Percentiles rank a stretch among this genome's conserved stretches.
Evolutionary conservation across 30 jellyfish, hydroid and myxozoan genomes (phyloP).

Genomic region (Cassiopea andromeda): DNA sequence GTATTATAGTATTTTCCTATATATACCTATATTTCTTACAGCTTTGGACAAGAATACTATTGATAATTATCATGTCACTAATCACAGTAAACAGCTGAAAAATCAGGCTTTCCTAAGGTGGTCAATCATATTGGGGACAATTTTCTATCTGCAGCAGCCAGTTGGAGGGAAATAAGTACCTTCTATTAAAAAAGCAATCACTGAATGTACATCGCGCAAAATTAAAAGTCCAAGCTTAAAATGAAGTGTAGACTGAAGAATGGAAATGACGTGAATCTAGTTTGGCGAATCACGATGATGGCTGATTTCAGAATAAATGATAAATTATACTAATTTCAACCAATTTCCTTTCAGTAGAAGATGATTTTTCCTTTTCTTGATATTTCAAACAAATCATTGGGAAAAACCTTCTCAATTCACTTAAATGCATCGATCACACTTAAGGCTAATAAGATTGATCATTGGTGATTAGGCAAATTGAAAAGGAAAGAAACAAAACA

Average conservation of each 20-base stretch:
- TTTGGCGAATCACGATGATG: background rate
- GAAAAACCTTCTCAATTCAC: conserved; percentile 43
- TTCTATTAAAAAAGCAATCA: too few relatives aligned
- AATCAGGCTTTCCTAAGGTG: too few relatives aligned
- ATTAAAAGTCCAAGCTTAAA: background rate
- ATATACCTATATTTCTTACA: too few relatives aligned
- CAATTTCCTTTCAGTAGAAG: conserved; percentile 26
- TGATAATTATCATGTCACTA: too few relatives aligned
- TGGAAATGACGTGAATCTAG: background rate
- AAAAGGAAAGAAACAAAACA: conserved; percentile 34
- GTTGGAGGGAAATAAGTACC: too few relatives aligned
- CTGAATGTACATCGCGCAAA: too few relatives aligned
- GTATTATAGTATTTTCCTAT: background rate
- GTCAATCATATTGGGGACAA: too few relatives aligned
- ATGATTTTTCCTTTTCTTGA: conserved; percentile 49
- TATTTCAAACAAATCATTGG: conserved; percentile 36
- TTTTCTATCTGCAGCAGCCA: too few relatives aligned
- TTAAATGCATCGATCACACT: conserved; percentile 44
- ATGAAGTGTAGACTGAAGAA: background rate
- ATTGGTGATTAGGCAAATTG: conserved; percentile 19
- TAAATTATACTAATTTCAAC: conserved; percentile 38
- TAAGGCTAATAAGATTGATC: conserved; percentile 46
- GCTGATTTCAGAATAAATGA: conserved; percentile 4
- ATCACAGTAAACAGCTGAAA: too few relatives aligned
- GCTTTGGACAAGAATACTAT: too few relatives aligned